Evolutionary conservation across 1,140 invertebrate species (phyloP).

Genomic region (Antheraea mylitta): DNA sequence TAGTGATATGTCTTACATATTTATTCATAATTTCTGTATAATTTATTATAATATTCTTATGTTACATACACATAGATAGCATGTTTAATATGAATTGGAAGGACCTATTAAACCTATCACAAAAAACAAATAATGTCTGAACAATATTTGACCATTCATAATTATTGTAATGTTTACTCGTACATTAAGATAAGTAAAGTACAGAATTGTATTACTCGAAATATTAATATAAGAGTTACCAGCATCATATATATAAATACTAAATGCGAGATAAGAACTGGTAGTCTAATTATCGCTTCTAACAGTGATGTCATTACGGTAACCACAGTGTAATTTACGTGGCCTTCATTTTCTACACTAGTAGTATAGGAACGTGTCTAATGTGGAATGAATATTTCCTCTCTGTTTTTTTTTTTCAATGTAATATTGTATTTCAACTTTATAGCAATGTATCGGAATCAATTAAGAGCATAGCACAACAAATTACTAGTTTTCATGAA

Average conservation of each 20-base stretch:
- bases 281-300: slow-evolving; percentile 9
- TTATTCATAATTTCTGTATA: too few relatives aligned
- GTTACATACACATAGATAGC: too few relatives aligned
- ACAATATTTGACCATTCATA: too few relatives aligned
- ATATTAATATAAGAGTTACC: too few relatives aligned
- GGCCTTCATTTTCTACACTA: background rate
- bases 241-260: background rate
- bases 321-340: background rate
- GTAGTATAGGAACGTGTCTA: slow-evolving; percentile 9
- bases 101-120: too few relatives aligned
- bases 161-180: too few relatives aligned
- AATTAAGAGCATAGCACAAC: slow-evolving; percentile 22
- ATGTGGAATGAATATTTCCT: background rate
- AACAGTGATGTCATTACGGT: slow-evolving; percentile 10
- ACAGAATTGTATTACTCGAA: background rate
- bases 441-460: background rate
- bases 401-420: background rate
- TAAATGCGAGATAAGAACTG: background rate
- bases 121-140: too few relatives aligned
- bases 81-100: too few relatives aligned
- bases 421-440: too few relatives aligned
- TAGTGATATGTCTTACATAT: too few relatives aligned
- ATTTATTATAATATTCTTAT: too few relatives aligned
- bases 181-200: too few relatives aligned
- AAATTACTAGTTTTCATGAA: slow-evolving; percentile 6